Evolutionary conservation across 2,797 vertebrate species (phyloP).

Genomic region (Fistularia tabacaria): DNA sequence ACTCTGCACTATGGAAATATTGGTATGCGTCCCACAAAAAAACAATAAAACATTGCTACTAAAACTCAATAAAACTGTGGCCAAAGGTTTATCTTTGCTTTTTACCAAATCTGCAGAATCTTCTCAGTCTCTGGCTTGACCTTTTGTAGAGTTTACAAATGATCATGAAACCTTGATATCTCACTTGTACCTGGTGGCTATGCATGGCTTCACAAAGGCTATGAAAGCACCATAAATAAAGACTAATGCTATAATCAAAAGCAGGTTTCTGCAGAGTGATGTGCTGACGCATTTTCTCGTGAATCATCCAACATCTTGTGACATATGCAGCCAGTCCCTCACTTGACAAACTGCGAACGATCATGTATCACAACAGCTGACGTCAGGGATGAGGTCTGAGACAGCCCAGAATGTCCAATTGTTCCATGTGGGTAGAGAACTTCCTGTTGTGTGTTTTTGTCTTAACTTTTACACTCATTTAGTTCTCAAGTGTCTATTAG

Average conservation of each 20-base stretch:
- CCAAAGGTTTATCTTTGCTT: constrained; percentile 28
- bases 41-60: constrained; percentile 45
- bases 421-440: constrained; percentile 30
- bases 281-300: constrained; percentile 42
- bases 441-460: constrained; percentile 31
- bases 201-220: constrained; percentile 4
- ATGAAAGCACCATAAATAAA: constrained; percentile 31
- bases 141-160: constrained; percentile 36
- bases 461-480: constrained; percentile 21
- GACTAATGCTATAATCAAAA: constrained; percentile 45
- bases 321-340: constrained; percentile 22
- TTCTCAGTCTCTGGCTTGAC: constrained; percentile 28
- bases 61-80: constrained; percentile 47
- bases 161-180: constrained; percentile 34
- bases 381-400: constrained; percentile 54
- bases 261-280: constrained; percentile 49
- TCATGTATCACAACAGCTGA: constrained; percentile 67
- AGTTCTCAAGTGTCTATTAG: constrained; percentile 21
- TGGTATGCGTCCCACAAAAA: constrained; percentile 50
- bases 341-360: constrained; percentile 29
- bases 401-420: constrained; percentile 54
- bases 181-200: constrained; percentile 34
- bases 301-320: constrained; percentile 39
- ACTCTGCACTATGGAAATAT: constrained; percentile 58
- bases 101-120: constrained; percentile 31